A percentile compares a stretch with the other conserved stretches of the same genome.
Conservation (phyloP, 2,888 invertebrate genomes). For the Clivina fossor region DNA sequence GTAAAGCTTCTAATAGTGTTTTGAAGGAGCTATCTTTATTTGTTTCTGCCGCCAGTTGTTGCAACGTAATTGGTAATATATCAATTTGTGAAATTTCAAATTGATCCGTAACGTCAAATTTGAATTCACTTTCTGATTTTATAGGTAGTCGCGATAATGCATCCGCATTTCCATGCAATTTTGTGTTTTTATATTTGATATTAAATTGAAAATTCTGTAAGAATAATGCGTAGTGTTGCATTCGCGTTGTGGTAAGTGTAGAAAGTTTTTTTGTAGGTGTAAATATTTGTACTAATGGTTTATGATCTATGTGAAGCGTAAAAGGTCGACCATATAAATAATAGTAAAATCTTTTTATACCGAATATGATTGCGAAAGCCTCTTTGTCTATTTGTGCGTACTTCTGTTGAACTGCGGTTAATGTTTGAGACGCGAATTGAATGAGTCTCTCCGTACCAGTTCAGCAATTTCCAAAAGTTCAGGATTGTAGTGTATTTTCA, state of each 20-base stretch:
- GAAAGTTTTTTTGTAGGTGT: conserved; percentile 1
- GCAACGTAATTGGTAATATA: conserved; percentile 12
- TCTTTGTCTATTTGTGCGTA: conserved; percentile 44
- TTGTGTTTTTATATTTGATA: conserved; percentile 4
- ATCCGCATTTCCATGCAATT: conserved; percentile 5
- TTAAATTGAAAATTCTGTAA: conserved; percentile 1
- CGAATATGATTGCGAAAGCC: conserved; percentile 48
- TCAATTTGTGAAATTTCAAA: conserved; percentile 17
- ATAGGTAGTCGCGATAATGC: conserved; percentile 2
- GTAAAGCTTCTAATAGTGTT: conserved; percentile 14
- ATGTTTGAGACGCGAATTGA: conserved; percentile 47
- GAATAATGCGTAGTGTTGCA: conserved; percentile 17
- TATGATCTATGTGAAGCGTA: conserved; percentile 48
- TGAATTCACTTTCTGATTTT: neutral
- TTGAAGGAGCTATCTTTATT: conserved; percentile 9
- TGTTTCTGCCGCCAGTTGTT: conserved; percentile 11
- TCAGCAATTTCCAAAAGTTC: too few relatives aligned
- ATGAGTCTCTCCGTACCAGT: conserved; percentile 48
- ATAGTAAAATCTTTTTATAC: conserved; percentile 48
- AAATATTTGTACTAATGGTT: conserved; percentile 42
- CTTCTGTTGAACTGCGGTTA: conserved; percentile 42
- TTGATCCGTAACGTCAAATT: conserved; percentile 8
- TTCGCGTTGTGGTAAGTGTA: conserved; percentile 3
- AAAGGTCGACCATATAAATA: conserved; percentile 50
- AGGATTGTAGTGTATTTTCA: too few relatives aligned